Evolutionary conservation across 2,797 vertebrate genomes (phyloP).

Genomic region (Helostoma temminkii): DNA sequence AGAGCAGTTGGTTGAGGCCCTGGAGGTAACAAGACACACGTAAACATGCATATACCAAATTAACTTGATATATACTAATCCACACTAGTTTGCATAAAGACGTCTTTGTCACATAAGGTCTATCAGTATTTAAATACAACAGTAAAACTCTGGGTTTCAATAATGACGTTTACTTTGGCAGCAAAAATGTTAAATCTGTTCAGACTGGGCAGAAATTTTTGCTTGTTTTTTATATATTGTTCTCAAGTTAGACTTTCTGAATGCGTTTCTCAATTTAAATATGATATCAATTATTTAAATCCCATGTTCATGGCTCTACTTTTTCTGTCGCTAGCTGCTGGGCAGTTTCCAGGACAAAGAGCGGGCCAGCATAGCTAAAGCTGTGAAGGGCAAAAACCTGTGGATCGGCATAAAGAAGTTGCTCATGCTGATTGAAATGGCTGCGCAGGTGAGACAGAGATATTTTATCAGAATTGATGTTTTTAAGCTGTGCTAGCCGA

Average conservation of each 20-base stretch:
- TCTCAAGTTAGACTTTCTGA: too few species aligned
- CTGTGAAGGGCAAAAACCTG: constrained; percentile 86
- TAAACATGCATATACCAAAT: too few species aligned
- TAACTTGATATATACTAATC: neutral
- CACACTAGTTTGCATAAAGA: neutral
- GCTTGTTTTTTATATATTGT: neutral
- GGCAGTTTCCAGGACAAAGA: constrained; percentile 94
- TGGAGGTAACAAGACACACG: constrained; percentile 83
- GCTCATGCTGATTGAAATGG: constrained; percentile 98
- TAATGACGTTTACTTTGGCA: neutral
- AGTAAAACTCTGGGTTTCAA: neutral
- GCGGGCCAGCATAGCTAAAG: constrained; percentile 87
- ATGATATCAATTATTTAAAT: neutral
- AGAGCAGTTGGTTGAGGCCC: constrained; percentile 91
- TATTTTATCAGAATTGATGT: fast-evolving
- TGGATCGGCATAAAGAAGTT: constrained; percentile 97
- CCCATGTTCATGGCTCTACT: neutral
- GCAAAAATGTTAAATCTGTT: neutral
- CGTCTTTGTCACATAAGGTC: neutral
- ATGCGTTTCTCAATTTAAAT: neutral
- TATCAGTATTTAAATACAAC: neutral
- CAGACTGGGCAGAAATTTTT: neutral
- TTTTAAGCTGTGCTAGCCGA: neutral
- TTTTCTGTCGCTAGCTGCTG: constrained; percentile 84
- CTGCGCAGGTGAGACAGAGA: constrained; percentile 88